A percentile compares a stretch with the other conserved stretches of the same genome.
phyloP scores from a whole-genome alignment of 2,888 invertebrate genomes.

The Girardia tigrina region DNA sequence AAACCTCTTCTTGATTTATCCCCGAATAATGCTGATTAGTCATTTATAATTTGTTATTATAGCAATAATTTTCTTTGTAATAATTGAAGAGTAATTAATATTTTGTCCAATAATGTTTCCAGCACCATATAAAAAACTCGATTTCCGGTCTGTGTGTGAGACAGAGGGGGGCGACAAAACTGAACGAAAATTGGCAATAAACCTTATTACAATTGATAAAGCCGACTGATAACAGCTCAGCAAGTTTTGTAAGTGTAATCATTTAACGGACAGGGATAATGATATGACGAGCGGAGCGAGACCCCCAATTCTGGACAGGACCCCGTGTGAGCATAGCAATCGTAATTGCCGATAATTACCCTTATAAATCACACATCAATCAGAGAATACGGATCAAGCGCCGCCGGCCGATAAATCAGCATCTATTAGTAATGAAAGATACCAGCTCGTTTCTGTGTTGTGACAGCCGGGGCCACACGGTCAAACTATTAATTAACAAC shows the following conservation, averaged over 20 bases:
- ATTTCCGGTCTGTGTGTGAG: too few relatives aligned
- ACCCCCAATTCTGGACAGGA: constrained; percentile 14
- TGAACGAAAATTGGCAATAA: background rate
- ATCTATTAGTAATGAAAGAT: background rate
- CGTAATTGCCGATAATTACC: constrained; percentile 15
- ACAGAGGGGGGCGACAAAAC: too few relatives aligned
- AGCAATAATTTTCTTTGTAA: background rate
- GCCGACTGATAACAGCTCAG: constrained; percentile 6
- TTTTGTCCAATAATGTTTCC: background rate
- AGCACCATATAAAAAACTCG: background rate
- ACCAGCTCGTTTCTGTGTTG: background rate
- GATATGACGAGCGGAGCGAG: background rate
- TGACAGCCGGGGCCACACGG: background rate
- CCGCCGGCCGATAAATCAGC: background rate
- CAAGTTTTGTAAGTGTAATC: background rate
- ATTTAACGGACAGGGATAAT: constrained; percentile 13
- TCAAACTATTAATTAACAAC: background rate
- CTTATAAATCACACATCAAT: constrained; percentile 17
- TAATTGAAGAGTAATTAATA: background rate
- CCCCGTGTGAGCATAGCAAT: constrained; percentile 23
- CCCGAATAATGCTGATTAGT: background rate
- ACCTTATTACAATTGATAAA: background rate
- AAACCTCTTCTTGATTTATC: too few relatives aligned
- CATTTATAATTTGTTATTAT: background rate
- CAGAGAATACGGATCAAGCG: constrained; percentile 12